phyloP scores from a whole-genome alignment of 2,888 invertebrate genomes.

The Cheilosia vulpina region DNA sequence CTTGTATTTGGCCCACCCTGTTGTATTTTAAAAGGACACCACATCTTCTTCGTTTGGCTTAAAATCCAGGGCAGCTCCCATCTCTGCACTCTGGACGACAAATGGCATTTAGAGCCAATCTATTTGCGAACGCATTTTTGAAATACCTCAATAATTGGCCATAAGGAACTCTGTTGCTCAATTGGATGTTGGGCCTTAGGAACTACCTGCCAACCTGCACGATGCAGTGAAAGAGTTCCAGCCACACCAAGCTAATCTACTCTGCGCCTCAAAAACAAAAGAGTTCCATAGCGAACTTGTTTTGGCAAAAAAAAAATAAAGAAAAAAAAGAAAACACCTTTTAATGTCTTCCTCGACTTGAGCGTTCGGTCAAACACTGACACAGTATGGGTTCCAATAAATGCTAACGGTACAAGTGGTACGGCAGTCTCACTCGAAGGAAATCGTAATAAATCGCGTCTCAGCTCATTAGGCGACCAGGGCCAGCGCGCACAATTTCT shows the following conservation, averaged over 20 bases:
- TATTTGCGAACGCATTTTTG: too few relatives aligned
- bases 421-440: slow-evolving; percentile 8
- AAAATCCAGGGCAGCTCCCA: too few relatives aligned
- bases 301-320: neutral
- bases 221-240: neutral
- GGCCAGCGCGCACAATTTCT: slow-evolving; percentile 11
- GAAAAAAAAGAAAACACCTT: neutral
- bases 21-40: too few relatives aligned
- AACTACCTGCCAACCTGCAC: neutral
- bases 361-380: slow-evolving; percentile 5
- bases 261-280: slow-evolving; percentile 21
- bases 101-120: too few relatives aligned
- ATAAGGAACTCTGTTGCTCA: neutral
- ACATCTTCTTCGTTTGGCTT: too few relatives aligned
- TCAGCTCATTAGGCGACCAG: slow-evolving; percentile 36
- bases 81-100: too few relatives aligned
- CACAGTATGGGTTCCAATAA: slow-evolving; percentile 38
- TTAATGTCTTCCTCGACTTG: slow-evolving; percentile 9
- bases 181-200: neutral
- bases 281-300: slow-evolving; percentile 46
- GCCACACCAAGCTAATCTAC: neutral
- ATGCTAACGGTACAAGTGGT: slow-evolving; percentile 33
- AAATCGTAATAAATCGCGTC: slow-evolving; percentile 61
- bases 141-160: neutral
- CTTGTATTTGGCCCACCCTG: too few relatives aligned